These are phyloP conservation scores for Deilephila porcellus DNA, from an alignment of 2,888 invertebrate genomes.

Conservation along the genomic window DNA sequence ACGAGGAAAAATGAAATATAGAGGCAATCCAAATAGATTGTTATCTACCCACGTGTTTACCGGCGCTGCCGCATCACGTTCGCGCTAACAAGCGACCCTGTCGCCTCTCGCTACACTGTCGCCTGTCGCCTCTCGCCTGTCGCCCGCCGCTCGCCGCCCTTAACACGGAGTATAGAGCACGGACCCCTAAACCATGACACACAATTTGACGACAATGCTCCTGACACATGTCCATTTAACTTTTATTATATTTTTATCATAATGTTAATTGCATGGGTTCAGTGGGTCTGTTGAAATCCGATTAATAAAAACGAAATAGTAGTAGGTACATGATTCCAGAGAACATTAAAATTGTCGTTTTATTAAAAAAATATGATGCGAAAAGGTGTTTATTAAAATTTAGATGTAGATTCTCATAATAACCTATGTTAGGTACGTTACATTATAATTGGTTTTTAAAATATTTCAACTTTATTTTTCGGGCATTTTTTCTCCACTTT, in stretches of 20 bases:
- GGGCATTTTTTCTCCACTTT: too few species aligned
- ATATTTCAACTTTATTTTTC: too few species aligned
- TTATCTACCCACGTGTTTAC: constrained; percentile 85
- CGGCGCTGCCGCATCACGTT: constrained; percentile 80
- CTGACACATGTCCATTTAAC: constrained; percentile 72
- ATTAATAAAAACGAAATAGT: background rate
- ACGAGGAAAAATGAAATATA: constrained; percentile 84
- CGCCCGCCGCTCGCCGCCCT: constrained; percentile 55
- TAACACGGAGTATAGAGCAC: constrained; percentile 44
- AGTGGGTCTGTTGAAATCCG: background rate
- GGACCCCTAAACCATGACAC: constrained; percentile 52
- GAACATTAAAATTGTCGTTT: too few species aligned
- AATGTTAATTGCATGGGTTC: constrained; percentile 30
- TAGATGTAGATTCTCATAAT: too few species aligned
- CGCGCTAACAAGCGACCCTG: constrained; percentile 79
- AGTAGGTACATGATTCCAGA: too few species aligned
- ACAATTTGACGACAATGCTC: constrained; percentile 70
- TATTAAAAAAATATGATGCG: too few species aligned
- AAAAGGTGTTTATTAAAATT: too few species aligned
- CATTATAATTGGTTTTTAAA: too few species aligned
- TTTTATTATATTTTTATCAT: constrained; percentile 40
- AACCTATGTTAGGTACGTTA: too few species aligned
- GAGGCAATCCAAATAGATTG: constrained; percentile 85
- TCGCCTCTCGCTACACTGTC: constrained; percentile 54
- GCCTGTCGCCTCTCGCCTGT: constrained; percentile 57